Conservation (phyloP, 2,113 vertebrate species). For the Solenodon paradoxus region DNA sequence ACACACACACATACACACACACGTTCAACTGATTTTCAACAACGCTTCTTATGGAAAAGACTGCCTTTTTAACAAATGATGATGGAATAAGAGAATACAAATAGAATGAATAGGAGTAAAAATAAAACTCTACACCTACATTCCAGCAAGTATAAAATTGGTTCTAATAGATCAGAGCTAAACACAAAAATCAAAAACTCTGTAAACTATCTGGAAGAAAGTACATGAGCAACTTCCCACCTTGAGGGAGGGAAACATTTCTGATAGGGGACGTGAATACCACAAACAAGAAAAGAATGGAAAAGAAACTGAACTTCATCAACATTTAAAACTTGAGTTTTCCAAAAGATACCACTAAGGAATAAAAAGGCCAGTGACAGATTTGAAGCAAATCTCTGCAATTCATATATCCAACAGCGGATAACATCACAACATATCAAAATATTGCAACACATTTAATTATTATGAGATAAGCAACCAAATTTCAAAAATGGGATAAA, state of each 20-base stretch:
- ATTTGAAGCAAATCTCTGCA: background rate
- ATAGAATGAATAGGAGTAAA: background rate
- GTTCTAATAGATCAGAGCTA: background rate
- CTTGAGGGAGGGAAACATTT: background rate
- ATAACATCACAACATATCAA: background rate
- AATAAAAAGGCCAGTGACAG: background rate
- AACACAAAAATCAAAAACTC: background rate
- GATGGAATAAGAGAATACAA: background rate
- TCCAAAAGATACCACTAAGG: background rate
- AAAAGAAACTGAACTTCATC: background rate
- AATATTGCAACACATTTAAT: background rate
- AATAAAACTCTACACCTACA: background rate
- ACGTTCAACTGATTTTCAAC: background rate
- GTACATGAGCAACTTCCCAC: background rate
- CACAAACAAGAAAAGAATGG: background rate
- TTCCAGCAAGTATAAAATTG: slow-evolving; percentile 23
- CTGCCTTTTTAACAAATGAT: background rate
- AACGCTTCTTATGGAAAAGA: background rate
- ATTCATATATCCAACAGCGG: background rate
- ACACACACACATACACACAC: background rate
- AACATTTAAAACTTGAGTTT: background rate
- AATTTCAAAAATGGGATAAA: background rate
- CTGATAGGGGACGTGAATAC: background rate
- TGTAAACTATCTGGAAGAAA: background rate
- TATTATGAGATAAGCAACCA: background rate